Base-by-base conservation (phyloP, 2,797 vertebrate genomes). In the Glyptemys insculpta region DNA sequence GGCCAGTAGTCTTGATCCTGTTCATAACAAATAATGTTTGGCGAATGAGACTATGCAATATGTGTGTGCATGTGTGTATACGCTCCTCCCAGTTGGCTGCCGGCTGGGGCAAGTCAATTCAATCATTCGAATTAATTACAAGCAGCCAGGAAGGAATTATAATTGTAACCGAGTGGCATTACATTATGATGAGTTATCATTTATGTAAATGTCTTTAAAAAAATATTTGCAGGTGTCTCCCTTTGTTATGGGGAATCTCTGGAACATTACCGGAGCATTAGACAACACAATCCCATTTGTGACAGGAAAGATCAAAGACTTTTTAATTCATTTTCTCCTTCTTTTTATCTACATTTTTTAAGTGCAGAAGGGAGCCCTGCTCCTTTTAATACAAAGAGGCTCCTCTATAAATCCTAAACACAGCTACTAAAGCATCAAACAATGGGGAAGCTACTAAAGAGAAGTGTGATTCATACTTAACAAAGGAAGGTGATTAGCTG, bases 361-460 rank as follows among this genome's bases (percentile, higher is more conserved):
- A 83, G 80, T 90, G 87, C 86, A 83, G 92, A 87, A 93, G 83
- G 83, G 91, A 93, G 78, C 72, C 0, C 2, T 72, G 92, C 89
- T 97, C 54, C 81, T 96, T 95, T 95, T 88, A 87, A 94, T 91
- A 94, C 87, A 95, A 94, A 96, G 91, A 93, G 78, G 62, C 87
- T 96, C 83, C 93, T 93, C 96, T 52, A 74, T 90, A 96, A 96
- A 97, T 95, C 29, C 68, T 50, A 93, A 92, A 90, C 95, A 90
- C 57, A 86, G 93, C 94, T 83, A 78, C 95, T 94, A 90, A 97
- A 91, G 89, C 94, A 97, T 97, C 96, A 96, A 97, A 97, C 97
- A 97, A 97, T 95, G 91, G 95, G 96, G 95, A 95, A 94, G 96
- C 96, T 97, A 85, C 97, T 97, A 94, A 95, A 96, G 88, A 95